These are phyloP conservation scores for Puma concolor DNA, from an alignment of 2,113 vertebrate species.

Conservation along the genomic window DNA sequence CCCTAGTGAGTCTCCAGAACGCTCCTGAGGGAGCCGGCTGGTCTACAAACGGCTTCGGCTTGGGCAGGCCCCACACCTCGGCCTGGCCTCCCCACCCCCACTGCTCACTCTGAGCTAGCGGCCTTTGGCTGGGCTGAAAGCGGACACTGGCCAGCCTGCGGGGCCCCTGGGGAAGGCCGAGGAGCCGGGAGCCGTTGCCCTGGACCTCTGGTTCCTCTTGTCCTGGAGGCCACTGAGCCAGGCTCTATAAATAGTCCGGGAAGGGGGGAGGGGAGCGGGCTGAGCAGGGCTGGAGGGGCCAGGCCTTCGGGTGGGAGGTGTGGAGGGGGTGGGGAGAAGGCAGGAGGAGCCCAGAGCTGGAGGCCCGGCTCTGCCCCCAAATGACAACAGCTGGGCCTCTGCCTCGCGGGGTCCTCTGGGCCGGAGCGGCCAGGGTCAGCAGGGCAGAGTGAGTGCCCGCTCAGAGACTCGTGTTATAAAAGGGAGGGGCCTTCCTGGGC, in stretches of 20 bases:
- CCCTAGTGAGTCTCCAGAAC: not conserved
- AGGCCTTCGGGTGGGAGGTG: not conserved
- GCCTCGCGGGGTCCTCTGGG: not conserved
- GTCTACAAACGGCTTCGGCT: too few relatives aligned
- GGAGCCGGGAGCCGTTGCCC: not conserved
- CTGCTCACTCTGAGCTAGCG: slow-evolving; percentile 37
- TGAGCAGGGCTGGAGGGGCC: not conserved
- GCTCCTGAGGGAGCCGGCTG: not conserved
- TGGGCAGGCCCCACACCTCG: not conserved
- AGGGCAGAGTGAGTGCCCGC: fast-evolving
- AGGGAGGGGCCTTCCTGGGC: not conserved
- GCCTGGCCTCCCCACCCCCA: slow-evolving; percentile 4
- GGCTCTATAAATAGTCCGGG: slow-evolving; percentile 73
- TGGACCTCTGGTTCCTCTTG: slow-evolving; percentile 23
- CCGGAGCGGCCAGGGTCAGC: not conserved
- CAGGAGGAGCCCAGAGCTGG: not conserved
- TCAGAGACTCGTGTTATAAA: not conserved
- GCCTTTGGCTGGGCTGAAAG: slow-evolving; percentile 76
- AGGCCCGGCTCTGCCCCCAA: not conserved
- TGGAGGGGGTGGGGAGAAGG: not conserved
- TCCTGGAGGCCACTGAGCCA: slow-evolving; percentile 46
- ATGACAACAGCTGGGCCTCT: not conserved
- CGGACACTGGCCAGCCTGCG: slow-evolving; percentile 38
- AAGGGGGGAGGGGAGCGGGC: slow-evolving; percentile 1
- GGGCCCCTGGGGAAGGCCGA: slow-evolving; percentile 65